Evolutionary conservation across 1,140 invertebrate genomes (phyloP).

Genomic region (Cydia fagiglandana): DNA sequence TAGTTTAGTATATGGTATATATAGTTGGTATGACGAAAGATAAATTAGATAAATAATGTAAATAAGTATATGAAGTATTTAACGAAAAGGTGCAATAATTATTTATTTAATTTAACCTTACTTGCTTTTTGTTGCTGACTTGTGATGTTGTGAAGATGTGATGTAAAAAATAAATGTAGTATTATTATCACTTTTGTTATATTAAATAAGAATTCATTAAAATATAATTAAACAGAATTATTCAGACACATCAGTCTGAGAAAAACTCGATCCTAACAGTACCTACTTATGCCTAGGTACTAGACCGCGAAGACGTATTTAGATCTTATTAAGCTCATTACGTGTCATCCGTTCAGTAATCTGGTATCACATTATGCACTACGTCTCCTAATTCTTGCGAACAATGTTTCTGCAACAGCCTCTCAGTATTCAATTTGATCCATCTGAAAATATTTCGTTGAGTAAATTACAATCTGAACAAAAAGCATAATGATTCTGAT

Average conservation of each 20-base stretch:
- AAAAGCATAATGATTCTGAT: too few relatives aligned
- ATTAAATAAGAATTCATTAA: too few relatives aligned
- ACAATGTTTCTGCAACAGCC: neutral
- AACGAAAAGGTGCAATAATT: constrained; percentile 46
- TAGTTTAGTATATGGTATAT: constrained; percentile 34
- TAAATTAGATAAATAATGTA: constrained; percentile 41
- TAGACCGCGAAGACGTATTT: too few relatives aligned
- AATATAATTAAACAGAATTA: too few relatives aligned
- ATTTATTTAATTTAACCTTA: constrained; percentile 34
- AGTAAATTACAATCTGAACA: too few relatives aligned
- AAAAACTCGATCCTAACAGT: too few relatives aligned
- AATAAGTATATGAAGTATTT: constrained; percentile 42
- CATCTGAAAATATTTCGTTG: constrained; percentile 43
- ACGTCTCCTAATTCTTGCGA: neutral
- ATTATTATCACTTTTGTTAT: too few relatives aligned
- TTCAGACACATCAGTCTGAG: too few relatives aligned
- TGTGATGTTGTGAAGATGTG: too few relatives aligned
- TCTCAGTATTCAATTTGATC: constrained; percentile 51
- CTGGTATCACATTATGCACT: neutral
- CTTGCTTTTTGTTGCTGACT: neutral
- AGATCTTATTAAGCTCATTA: too few relatives aligned
- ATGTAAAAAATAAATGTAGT: too few relatives aligned
- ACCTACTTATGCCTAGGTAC: too few relatives aligned
- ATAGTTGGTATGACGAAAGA: constrained; percentile 38
- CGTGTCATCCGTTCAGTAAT: neutral